Percentiles rank a stretch among this genome's conserved stretches.
Conservation (phyloP, 2,888 invertebrate genomes). For the Macaria notata region DNA sequence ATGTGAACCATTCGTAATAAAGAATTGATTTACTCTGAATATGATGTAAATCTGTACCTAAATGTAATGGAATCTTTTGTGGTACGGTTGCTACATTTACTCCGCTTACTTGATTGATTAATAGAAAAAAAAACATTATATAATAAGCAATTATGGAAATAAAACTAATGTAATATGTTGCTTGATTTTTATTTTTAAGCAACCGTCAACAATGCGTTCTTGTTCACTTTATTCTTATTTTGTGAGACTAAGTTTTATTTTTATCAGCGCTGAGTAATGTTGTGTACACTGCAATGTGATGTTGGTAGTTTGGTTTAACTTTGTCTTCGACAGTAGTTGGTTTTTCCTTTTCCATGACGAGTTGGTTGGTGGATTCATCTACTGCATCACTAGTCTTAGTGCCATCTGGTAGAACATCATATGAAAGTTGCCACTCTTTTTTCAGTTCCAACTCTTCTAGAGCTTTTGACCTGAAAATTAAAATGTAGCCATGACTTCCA, state of each 20-base stretch:
- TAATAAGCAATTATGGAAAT: neutral
- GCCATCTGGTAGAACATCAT: slow-evolving; percentile 49
- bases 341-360: neutral
- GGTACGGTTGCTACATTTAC: slow-evolving; percentile 11
- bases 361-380: neutral
- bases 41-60: slow-evolving; percentile 24
- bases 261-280: slow-evolving; percentile 34
- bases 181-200: slow-evolving; percentile 37
- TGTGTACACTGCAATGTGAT: slow-evolving; percentile 52
- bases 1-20: slow-evolving; percentile 35
- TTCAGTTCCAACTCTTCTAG: slow-evolving; percentile 57
- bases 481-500: neutral
- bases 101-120: neutral
- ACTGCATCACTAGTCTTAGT: too few species aligned
- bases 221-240: slow-evolving; percentile 32
- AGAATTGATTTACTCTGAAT: slow-evolving; percentile 32
- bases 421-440: slow-evolving; percentile 66
- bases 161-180: neutral
- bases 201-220: slow-evolving; percentile 46
- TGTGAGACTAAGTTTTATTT: slow-evolving; percentile 12
- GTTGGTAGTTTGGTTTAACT: slow-evolving; percentile 13
- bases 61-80: slow-evolving; percentile 20
- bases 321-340: neutral
- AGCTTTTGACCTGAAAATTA: slow-evolving; percentile 50
- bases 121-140: neutral